phyloP scores from a whole-genome alignment of 1,140 invertebrate genomes.

The Subanguina moxae region DNA sequence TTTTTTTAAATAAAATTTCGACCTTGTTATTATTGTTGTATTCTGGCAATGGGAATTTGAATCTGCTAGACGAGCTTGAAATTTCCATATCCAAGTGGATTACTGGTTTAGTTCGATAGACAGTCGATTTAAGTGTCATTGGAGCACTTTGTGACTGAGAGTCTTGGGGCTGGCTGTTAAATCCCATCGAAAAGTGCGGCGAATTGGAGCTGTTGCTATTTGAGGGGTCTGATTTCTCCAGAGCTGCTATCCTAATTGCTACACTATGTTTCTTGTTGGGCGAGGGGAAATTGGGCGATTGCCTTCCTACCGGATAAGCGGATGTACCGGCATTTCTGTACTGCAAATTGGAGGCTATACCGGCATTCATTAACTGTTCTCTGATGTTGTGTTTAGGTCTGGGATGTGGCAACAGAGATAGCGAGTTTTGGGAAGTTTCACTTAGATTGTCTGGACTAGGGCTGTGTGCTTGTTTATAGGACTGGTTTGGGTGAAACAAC shows the following conservation, averaged over 20 bases:
- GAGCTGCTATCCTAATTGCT: not conserved
- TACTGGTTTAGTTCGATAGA: constrained; percentile 43
- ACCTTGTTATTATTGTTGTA: too few species aligned
- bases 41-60: too few species aligned
- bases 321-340: too few species aligned
- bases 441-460: constrained; percentile 28
- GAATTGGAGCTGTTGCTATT: not conserved
- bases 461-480: constrained; percentile 5
- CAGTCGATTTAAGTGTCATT: constrained; percentile 41
- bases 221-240: not conserved
- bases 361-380: constrained; percentile 42
- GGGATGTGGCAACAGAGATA: constrained; percentile 39
- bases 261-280: constrained; percentile 8
- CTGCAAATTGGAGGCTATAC: constrained; percentile 13
- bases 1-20: too few species aligned
- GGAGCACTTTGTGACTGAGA: not conserved
- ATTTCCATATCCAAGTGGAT: constrained; percentile 35
- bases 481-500: not conserved
- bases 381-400: constrained; percentile 49
- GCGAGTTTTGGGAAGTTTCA: constrained; percentile 33
- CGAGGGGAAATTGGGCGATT: constrained; percentile 4
- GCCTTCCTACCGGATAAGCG: not conserved
- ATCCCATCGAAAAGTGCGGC: constrained; percentile 15
- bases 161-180: constrained; percentile 4
- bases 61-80: too few species aligned